Conservation (phyloP, 2,113 vertebrate genomes). For the Cavia aperea region DNA sequence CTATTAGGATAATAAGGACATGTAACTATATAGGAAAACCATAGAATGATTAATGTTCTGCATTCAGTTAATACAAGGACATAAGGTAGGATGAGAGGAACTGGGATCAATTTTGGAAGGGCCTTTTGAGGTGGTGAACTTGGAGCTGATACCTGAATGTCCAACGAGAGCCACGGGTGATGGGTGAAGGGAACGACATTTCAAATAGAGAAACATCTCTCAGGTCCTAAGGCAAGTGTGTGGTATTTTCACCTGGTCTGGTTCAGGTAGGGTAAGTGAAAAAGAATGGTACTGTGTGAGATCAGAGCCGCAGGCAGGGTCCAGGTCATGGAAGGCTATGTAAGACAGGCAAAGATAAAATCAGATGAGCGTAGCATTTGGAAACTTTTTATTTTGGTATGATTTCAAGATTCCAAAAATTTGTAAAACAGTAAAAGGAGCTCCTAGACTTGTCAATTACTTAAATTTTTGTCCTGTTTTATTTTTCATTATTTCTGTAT, state of each 20-base stretch:
- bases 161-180: not conserved
- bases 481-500: not conserved
- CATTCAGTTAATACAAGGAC: not conserved
- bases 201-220: not conserved
- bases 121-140: not conserved
- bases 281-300: not conserved
- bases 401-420: not conserved
- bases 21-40: not conserved
- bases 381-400: not conserved
- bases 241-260: not conserved
- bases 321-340: fast-evolving
- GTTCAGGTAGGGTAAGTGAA: not conserved
- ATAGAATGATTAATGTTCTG: not conserved
- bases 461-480: not conserved
- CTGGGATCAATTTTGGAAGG: not conserved
- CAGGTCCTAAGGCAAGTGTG: not conserved
- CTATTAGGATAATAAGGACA: not conserved
- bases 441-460: not conserved
- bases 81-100: not conserved
- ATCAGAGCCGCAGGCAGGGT: not conserved
- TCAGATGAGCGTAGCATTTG: not conserved
- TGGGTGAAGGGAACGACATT: not conserved
- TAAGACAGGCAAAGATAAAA: too few relatives aligned
- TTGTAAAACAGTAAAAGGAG: not conserved
- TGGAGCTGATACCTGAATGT: not conserved